Percentiles rank a stretch among this genome's conserved stretches.
Conservation (phyloP, 1,140 invertebrate species). For the Lasioglossum albipes region DNA sequence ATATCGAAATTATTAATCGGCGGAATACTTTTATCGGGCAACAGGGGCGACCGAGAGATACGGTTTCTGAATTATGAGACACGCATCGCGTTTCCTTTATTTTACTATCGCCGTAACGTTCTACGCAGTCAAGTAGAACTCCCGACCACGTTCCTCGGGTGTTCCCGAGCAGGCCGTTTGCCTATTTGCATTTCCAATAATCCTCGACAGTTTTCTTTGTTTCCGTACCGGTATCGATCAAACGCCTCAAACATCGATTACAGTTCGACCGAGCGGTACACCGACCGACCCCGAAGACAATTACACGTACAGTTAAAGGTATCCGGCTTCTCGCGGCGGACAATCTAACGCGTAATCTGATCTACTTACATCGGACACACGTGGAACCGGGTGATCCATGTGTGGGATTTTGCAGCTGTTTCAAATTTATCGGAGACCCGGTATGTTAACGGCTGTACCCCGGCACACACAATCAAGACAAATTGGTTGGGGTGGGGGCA, state of each 20-base stretch:
- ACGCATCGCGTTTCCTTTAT: no score
- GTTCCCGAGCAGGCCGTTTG: not conserved
- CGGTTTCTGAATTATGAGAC: no score
- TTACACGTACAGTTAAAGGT: constrained; percentile 19
- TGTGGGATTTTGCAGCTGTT: constrained; percentile 26
- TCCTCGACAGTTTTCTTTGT: constrained; percentile 8
- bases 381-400: constrained; percentile 8
- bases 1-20: no score
- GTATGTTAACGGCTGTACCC: constrained; percentile 21
- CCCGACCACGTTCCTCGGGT: not conserved
- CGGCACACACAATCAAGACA: constrained; percentile 32
- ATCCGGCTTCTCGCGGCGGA: constrained; percentile 12
- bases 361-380: constrained; percentile 14
- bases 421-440: constrained; percentile 29
- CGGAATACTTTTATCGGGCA: no score
- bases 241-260: not conserved
- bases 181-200: constrained; percentile 1
- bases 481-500: constrained; percentile 10
- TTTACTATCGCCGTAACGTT: not conserved
- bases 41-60: no score
- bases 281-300: constrained; percentile 7
- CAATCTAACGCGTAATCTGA: constrained; percentile 45
- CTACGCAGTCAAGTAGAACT: not conserved
- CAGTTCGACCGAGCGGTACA: not conserved
- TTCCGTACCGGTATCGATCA: not conserved